Conservation (phyloP, 53 echinoderm and acorn worm genomes). For the Antedon mediterranea region DNA sequence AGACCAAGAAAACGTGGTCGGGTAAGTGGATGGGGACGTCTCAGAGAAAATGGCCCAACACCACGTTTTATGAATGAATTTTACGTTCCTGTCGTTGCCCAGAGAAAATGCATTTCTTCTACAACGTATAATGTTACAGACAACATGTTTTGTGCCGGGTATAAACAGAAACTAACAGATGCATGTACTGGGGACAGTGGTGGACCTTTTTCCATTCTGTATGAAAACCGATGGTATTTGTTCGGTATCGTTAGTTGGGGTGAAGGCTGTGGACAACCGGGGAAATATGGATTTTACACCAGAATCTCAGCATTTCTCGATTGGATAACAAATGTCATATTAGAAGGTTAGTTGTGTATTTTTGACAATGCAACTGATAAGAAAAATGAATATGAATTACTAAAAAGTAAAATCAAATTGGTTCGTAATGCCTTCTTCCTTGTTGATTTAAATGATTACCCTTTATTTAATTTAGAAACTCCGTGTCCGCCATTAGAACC, state of each 20-base stretch:
- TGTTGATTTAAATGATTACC: too few species aligned
- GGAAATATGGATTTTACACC: slow-evolving; percentile 74
- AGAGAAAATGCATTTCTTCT: slow-evolving; percentile 34
- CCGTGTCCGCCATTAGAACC: not conserved
- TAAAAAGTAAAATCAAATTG: too few species aligned
- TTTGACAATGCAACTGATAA: too few species aligned
- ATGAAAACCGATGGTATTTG: slow-evolving; percentile 41
- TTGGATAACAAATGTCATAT: slow-evolving; percentile 43
- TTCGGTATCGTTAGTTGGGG: slow-evolving; percentile 90
- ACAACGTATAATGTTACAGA: slow-evolving; percentile 24
- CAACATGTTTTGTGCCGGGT: slow-evolving; percentile 89
- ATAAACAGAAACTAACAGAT: slow-evolving; percentile 28
- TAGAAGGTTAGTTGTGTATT: too few species aligned
- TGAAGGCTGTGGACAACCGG: slow-evolving; percentile 49
- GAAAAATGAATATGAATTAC: too few species aligned
- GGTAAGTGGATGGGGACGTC: slow-evolving; percentile 32
- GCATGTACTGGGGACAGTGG: slow-evolving; percentile 78
- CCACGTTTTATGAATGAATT: slow-evolving; percentile 64
- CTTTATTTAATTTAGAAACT: not conserved
- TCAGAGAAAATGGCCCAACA: slow-evolving; percentile 5
- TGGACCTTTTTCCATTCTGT: slow-evolving; percentile 40
- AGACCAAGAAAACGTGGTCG: slow-evolving; percentile 36
- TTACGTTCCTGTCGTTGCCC: slow-evolving; percentile 38
- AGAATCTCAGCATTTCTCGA: slow-evolving; percentile 41
- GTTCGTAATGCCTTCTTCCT: too few species aligned